These are phyloP conservation scores for Nasonia giraulti DNA, from an alignment of 1,140 invertebrate genomes.

Conservation along the genomic window DNA sequence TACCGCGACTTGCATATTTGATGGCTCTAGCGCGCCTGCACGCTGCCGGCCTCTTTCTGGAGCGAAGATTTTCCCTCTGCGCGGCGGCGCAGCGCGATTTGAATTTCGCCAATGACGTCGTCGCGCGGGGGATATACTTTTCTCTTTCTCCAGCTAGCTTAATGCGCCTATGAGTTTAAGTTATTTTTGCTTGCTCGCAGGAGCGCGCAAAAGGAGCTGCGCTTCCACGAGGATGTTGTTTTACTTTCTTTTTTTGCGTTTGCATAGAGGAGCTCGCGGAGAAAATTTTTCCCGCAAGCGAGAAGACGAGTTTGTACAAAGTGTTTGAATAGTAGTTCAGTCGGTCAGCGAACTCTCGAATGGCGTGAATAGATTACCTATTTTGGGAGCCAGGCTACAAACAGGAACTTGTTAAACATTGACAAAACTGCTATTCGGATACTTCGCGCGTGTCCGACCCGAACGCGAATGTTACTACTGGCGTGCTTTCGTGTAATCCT, in stretches of 20 bases:
- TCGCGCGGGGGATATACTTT: background rate
- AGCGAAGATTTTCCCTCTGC: background rate
- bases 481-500: too few relatives aligned
- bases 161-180: background rate
- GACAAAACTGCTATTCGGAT: background rate
- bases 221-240: too few relatives aligned
- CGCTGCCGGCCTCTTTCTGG: background rate
- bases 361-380: background rate
- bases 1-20: constrained; percentile 28
- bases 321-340: too few relatives aligned
- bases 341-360: background rate
- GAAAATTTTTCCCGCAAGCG: too few relatives aligned
- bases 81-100: background rate
- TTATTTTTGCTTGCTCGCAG: background rate
- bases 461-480: background rate
- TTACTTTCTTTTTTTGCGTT: too few relatives aligned
- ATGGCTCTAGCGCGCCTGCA: background rate
- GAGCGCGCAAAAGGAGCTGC: too few relatives aligned
- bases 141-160: background rate
- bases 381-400: background rate
- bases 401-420: background rate
- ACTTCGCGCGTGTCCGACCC: too few relatives aligned
- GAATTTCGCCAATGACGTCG: constrained; percentile 27
- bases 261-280: too few relatives aligned
- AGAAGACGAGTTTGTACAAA: too few relatives aligned